These are phyloP conservation scores for Lepus oiostolus DNA, from an alignment of 2,797 vertebrate species.

Conservation along the genomic window DNA sequence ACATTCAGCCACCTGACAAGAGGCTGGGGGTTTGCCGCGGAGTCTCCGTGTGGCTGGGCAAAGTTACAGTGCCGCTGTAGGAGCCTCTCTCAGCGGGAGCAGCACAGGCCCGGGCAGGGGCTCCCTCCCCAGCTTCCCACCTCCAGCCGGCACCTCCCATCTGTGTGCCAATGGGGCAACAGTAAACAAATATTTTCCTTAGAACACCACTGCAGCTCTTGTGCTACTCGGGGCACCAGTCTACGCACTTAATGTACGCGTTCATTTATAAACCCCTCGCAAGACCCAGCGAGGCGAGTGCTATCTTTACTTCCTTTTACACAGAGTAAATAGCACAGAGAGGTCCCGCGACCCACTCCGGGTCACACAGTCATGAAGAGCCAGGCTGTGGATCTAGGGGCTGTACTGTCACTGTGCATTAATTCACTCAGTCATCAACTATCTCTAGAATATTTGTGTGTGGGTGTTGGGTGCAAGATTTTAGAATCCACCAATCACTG, in stretches of 20 bases:
- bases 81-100: background rate
- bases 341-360: background rate
- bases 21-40: background rate
- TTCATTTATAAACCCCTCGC: background rate
- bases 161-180: background rate
- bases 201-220: background rate
- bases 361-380: background rate
- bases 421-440: background rate
- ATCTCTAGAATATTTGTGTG: background rate
- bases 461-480: background rate
- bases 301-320: background rate
- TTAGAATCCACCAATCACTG: background rate
- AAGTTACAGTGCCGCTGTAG: background rate
- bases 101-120: background rate
- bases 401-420: background rate
- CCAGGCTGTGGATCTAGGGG: background rate
- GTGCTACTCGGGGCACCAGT: background rate
- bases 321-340: background rate
- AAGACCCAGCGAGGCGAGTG: background rate
- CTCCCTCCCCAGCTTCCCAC: background rate
- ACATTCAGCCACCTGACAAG: background rate
- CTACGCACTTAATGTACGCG: background rate
- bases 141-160: background rate
- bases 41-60: background rate
- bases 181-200: background rate